These are phyloP conservation scores for Atta cephalotes DNA, from an alignment of 1,140 invertebrate species.

Conservation along the genomic window DNA sequence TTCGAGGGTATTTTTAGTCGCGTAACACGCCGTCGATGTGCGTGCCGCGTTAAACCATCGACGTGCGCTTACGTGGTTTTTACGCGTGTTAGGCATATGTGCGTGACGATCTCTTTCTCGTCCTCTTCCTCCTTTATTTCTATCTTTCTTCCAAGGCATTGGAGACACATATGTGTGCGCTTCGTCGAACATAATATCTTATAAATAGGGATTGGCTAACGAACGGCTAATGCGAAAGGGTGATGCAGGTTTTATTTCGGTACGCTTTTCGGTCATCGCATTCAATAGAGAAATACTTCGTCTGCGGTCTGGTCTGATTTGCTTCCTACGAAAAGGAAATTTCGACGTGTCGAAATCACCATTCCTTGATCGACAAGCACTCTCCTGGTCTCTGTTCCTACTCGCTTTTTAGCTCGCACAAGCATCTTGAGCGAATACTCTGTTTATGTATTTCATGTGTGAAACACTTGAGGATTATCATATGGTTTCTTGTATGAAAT, in stretches of 20 bases:
- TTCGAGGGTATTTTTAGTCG: conserved; percentile 78
- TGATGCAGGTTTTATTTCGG: conserved; percentile 73
- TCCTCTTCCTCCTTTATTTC: not conserved
- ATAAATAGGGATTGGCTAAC: conserved; percentile 77
- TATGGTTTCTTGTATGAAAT: no score
- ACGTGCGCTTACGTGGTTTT: conserved; percentile 46
- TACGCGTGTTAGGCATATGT: conserved; percentile 71
- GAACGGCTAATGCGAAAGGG: conserved; percentile 72
- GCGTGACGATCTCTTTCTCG: conserved; percentile 20
- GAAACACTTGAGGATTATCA: not conserved
- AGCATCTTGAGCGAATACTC: not conserved
- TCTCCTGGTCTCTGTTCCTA: not conserved
- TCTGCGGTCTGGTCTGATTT: conserved; percentile 15
- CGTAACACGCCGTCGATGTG: conserved; percentile 38
- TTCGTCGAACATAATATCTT: conserved; percentile 71
- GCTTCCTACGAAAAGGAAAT: conserved; percentile 17
- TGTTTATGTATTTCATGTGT: not conserved
- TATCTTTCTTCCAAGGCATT: conserved; percentile 29
- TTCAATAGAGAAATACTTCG: conserved; percentile 31
- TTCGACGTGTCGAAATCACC: conserved; percentile 20
- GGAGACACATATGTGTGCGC: conserved; percentile 49
- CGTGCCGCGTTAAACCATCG: conserved; percentile 60
- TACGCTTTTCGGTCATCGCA: conserved; percentile 58
- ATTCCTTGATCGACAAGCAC: not conserved
- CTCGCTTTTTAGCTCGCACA: not conserved